Evolutionary conservation across 2,888 invertebrate species (phyloP).

Genomic region (Uloborus plumipes): DNA sequence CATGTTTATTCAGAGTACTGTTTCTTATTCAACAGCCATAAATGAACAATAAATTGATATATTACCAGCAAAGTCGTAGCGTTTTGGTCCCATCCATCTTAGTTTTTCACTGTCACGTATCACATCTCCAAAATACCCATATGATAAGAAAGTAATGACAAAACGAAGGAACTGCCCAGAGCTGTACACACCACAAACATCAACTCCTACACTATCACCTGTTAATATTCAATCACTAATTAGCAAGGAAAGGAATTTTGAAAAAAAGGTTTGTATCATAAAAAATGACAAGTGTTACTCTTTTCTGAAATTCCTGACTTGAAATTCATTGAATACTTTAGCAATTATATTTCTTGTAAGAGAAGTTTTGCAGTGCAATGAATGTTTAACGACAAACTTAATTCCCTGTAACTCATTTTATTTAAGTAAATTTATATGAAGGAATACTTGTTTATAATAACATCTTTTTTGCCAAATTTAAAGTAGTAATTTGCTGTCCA

Average conservation of each 20-base stretch:
- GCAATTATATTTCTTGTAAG: no score
- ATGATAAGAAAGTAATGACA: conserved; percentile 84
- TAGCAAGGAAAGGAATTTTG: not conserved
- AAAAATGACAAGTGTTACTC: not conserved
- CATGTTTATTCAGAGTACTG: no score
- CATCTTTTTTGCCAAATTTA: no score
- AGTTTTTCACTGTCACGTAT: conserved; percentile 83
- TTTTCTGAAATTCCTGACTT: no score
- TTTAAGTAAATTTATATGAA: no score
- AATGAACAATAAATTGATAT: not conserved
- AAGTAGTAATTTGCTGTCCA: no score
- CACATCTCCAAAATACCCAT: conserved; percentile 88
- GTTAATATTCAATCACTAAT: conserved; percentile 29
- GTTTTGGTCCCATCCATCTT: conserved; percentile 87
- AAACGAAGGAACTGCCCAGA: conserved; percentile 76
- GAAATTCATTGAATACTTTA: no score
- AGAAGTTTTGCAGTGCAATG: no score
- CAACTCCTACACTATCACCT: conserved; percentile 80
- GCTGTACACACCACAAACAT: conserved; percentile 81
- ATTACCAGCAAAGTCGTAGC: conserved; percentile 84
- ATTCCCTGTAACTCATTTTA: no score
- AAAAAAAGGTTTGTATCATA: not conserved
- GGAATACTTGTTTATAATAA: no score
- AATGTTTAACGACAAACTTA: no score
- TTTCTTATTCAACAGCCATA: no score